Evolutionary conservation across 2,113 vertebrate genomes (phyloP).

Genomic region (Riparia riparia): DNA sequence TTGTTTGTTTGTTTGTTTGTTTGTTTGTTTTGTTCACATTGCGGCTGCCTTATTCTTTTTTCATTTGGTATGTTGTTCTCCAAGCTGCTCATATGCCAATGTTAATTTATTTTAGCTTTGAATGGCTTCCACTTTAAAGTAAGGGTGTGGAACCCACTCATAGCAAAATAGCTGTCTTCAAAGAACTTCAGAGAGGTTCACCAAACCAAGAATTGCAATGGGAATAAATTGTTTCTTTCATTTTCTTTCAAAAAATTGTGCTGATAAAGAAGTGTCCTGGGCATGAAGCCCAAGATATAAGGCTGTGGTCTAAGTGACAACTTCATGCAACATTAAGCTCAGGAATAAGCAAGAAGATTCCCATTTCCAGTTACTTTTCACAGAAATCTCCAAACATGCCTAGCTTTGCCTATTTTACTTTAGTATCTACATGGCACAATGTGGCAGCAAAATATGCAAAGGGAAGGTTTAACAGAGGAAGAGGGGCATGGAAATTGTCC

Average conservation of each 20-base stretch:
- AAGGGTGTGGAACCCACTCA: not conserved
- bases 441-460: not conserved
- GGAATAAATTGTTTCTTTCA: not conserved
- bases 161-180: not conserved
- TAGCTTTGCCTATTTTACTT: not conserved
- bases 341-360: not conserved
- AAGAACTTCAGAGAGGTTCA: not conserved
- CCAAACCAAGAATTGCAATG: not conserved
- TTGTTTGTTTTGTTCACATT: too few relatives aligned
- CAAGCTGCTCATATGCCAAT: not conserved
- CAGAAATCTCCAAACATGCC: not conserved
- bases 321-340: not conserved
- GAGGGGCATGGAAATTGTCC: not conserved
- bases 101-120: slow-evolving; percentile 14
- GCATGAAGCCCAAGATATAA: not conserved
- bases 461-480: not conserved
- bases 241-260: not conserved
- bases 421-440: not conserved
- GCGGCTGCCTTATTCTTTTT: not conserved
- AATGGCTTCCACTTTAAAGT: slow-evolving; percentile 15
- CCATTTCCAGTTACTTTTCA: not conserved
- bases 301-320: not conserved
- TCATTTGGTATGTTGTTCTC: slow-evolving; percentile 5
- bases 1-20: too few relatives aligned
- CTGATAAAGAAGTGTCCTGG: not conserved